Evolutionary conservation across 2,113 vertebrate species (phyloP).

Genomic region (Equus przewalskii): DNA sequence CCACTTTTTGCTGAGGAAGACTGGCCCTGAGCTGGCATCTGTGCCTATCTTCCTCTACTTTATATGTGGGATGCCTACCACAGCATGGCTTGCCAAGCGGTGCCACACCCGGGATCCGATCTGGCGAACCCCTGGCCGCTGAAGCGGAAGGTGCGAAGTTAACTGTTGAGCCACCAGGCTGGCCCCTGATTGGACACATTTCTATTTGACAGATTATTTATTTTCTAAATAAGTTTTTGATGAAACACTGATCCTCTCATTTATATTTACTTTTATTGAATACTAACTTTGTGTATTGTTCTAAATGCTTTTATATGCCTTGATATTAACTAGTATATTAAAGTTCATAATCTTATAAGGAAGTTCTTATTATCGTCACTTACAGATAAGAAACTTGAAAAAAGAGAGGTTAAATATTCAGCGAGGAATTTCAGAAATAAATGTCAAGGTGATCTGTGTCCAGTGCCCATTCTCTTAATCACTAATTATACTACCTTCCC

Average conservation of each 20-base stretch:
- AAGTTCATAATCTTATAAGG: neutral
- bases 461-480: neutral
- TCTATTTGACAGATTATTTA: neutral
- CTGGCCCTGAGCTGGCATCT: too few species aligned
- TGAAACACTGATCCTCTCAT: neutral
- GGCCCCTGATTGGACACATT: neutral
- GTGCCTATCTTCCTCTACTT: too few species aligned
- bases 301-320: neutral
- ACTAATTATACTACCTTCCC: neutral
- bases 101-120: too few species aligned
- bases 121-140: too few species aligned
- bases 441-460: neutral
- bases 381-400: neutral
- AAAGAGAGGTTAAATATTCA: neutral
- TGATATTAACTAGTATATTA: neutral
- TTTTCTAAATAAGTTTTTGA: neutral
- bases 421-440: neutral
- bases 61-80: too few species aligned
- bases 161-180: too few species aligned
- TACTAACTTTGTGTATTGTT: neutral
- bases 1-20: too few species aligned
- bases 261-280: neutral
- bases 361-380: neutral
- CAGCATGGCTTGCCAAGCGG: too few species aligned
- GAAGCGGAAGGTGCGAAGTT: too few species aligned